Evolutionary conservation across 2,888 invertebrate genomes (phyloP).

Genomic region (Calephelis perditalis): DNA sequence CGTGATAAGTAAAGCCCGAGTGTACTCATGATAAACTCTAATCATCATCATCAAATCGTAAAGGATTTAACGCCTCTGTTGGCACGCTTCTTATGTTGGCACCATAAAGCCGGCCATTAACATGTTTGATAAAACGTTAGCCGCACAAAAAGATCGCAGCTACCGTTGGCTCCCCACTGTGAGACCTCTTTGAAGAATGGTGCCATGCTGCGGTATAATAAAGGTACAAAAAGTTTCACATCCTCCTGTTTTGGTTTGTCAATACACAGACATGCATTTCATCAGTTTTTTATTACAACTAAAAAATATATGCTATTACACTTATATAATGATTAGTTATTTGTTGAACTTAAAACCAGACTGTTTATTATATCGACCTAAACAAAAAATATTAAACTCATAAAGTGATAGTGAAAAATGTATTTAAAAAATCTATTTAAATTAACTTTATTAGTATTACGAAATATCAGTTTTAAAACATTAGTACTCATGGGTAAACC

Average conservation of each 20-base stretch:
- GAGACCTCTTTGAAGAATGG: conserved; percentile 57
- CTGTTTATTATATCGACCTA: too few relatives aligned
- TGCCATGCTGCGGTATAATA: conserved; percentile 64
- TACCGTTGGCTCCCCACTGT: conserved; percentile 68
- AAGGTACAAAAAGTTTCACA: conserved; percentile 34
- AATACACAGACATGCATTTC: conserved; percentile 21
- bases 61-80: conserved; percentile 79
- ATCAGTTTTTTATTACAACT: conserved; percentile 16
- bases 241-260: conserved; percentile 28
- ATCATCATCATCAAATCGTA: conserved; percentile 72
- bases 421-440: too few relatives aligned
- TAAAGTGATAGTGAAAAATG: too few relatives aligned
- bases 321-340: not conserved
- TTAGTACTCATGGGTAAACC: too few relatives aligned
- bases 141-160: conserved; percentile 70
- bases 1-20: conserved; percentile 35
- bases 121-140: conserved; percentile 75
- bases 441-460: too few relatives aligned
- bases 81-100: conserved; percentile 75
- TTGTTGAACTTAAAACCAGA: too few relatives aligned
- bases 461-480: too few relatives aligned
- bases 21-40: conserved; percentile 67
- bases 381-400: too few relatives aligned
- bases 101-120: conserved; percentile 74
- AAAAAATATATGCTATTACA: not conserved